Evolutionary conservation across 2,797 vertebrate species (phyloP).

Genomic region (Labeo calbasu): DNA sequence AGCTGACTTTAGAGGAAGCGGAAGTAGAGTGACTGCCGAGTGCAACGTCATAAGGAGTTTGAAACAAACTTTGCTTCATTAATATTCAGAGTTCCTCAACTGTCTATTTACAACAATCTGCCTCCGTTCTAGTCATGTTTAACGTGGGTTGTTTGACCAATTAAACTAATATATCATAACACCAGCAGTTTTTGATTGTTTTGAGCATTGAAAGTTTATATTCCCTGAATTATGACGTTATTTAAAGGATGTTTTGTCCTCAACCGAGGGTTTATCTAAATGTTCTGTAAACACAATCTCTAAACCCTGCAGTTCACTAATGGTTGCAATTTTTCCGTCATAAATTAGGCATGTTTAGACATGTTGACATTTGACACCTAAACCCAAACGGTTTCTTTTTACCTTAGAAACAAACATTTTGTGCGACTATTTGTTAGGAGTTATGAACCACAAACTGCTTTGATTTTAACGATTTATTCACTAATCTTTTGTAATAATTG

Average conservation of each 20-base stretch:
- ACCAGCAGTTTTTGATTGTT: neutral
- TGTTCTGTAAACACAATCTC: neutral
- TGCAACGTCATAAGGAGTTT: conserved; percentile 16
- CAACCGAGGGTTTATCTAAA: neutral
- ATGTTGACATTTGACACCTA: conserved; percentile 5
- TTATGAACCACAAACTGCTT: neutral
- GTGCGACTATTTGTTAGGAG: neutral
- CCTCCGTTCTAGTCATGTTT: neutral
- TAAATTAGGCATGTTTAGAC: conserved; percentile 34
- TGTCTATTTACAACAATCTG: neutral
- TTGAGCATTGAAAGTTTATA: no score
- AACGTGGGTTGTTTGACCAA: neutral
- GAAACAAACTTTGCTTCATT: neutral
- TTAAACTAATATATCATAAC: neutral
- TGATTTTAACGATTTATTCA: neutral
- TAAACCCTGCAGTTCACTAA: neutral
- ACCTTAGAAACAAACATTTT: neutral
- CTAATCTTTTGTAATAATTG: neutral
- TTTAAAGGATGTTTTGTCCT: neutral
- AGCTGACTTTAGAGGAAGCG: conserved; percentile 56
- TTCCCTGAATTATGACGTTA: neutral
- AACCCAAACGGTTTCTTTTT: neutral
- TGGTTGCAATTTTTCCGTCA: neutral
- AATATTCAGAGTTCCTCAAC: neutral
- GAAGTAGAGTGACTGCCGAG: conserved; percentile 25